Conservation (phyloP, 2,888 invertebrate species). For the Sicus ferrugineus region DNA sequence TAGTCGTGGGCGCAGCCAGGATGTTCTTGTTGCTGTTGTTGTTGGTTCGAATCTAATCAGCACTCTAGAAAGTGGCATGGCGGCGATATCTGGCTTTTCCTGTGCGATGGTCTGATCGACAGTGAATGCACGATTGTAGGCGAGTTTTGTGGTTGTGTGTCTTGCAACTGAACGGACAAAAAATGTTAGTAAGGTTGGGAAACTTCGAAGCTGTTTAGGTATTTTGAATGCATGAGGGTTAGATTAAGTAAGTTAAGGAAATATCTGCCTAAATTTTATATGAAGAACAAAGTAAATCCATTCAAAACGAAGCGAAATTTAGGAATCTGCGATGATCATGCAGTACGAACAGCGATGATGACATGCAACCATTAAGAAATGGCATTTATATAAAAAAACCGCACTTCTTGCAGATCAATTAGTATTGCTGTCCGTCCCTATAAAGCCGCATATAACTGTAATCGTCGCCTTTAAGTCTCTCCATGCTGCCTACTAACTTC, state of each 20-base stretch:
- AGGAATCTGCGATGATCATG: neutral
- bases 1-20: neutral
- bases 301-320: neutral
- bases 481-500: neutral
- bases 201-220: too few relatives aligned
- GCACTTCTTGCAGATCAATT: too few relatives aligned
- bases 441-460: too few relatives aligned
- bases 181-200: neutral
- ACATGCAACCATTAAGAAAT: too few relatives aligned
- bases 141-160: neutral
- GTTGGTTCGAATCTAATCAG: conserved; percentile 25
- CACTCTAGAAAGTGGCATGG: conserved; percentile 11
- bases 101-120: neutral
- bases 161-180: neutral
- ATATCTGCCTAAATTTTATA: too few relatives aligned
- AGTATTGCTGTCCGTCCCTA: too few relatives aligned
- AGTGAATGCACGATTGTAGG: neutral
- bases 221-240: too few relatives aligned
- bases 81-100: neutral
- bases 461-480: neutral
- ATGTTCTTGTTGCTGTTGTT: neutral
- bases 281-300: neutral
- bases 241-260: too few relatives aligned
- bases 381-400: too few relatives aligned
- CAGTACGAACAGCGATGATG: neutral